Base-by-base conservation (phyloP, 92 coral and sea anemone species). In the Epizoanthus stellaris region DNA sequence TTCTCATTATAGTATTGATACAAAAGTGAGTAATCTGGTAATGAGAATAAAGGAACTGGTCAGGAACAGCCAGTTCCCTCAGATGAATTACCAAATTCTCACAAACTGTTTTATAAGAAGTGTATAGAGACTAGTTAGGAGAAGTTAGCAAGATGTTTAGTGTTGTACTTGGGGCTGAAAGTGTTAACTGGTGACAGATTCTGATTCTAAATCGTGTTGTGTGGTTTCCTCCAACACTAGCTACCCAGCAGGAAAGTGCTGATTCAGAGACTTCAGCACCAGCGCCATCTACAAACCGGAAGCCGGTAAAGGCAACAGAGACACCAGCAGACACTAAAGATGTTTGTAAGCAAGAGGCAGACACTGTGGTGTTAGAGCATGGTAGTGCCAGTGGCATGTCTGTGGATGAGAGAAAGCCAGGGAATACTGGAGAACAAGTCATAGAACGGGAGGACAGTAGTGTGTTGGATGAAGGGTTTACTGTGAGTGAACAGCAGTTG, bases 401-500 rank as follows among this genome's bases (percentile, higher is more conserved):
- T 39, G 52, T 38, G 45, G 59, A 8, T 16, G 20, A 3, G 10
- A 59, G 17, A 12, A n/a, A 34, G 69, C 36, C 15, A 39, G 82
- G 2, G 14, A 6, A 19, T 21, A 36, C 14, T 39, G 82, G 14
- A 69, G 52, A 42, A 6, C 81, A 15, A 8, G 13, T 9, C 36
- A 10, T 2, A n/a, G 58, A 71, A 13, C 58, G 23, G 6, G 40
- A 23, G 14, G 64, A 14, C 14, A 25, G 39, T 43, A 59, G 2
- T 12, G 36, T 16, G 20, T 47, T 1, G 16, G 82, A 73, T 54
- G 23, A 13, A 49, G 87, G 62, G 45, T 54, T 90, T 16, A 36
- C 60, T 47, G 81, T 88, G 66, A 84, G 87, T 67, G 84, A 75
- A 2, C 82, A 83, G 74, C 88, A 91, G 79, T 67, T 89, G 75